Percentiles rank a stretch among this genome's conserved stretches.
phyloP scores from a whole-genome alignment of 1,140 invertebrate genomes.

The Arctopsyche grandis region DNA sequence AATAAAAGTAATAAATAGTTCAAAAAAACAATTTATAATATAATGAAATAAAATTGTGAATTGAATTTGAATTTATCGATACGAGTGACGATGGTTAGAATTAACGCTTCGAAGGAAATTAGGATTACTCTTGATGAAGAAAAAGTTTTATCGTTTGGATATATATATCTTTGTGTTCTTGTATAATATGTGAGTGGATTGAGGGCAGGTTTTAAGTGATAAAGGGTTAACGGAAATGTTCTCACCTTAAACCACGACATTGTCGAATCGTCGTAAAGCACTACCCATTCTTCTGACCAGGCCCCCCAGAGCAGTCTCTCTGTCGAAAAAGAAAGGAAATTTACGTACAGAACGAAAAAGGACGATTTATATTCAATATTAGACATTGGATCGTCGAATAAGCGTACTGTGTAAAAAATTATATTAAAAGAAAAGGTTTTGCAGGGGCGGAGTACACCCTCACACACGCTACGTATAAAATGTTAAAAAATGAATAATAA shows the following conservation, averaged over 20 bases:
- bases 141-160: not conserved
- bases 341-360: not conserved
- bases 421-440: no score
- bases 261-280: slow-evolving; percentile 81
- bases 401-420: no score
- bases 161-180: not conserved
- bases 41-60: not conserved
- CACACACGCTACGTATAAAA: no score
- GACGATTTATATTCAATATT: not conserved
- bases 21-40: no score
- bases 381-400: not conserved
- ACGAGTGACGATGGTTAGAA: not conserved
- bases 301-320: slow-evolving; percentile 79
- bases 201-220: not conserved
- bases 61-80: slow-evolving; percentile 9
- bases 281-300: slow-evolving; percentile 84
- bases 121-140: not conserved
- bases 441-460: no score
- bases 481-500: not conserved
- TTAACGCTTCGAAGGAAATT: not conserved
- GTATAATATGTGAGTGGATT: not conserved
- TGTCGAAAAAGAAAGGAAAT: slow-evolving; percentile 60
- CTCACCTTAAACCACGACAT: slow-evolving; percentile 80
- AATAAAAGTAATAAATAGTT: no score
- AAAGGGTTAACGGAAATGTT: slow-evolving; percentile 29